Evolutionary conservation across 2,113 vertebrate species (phyloP).

Genomic region (Vimba vimba): DNA sequence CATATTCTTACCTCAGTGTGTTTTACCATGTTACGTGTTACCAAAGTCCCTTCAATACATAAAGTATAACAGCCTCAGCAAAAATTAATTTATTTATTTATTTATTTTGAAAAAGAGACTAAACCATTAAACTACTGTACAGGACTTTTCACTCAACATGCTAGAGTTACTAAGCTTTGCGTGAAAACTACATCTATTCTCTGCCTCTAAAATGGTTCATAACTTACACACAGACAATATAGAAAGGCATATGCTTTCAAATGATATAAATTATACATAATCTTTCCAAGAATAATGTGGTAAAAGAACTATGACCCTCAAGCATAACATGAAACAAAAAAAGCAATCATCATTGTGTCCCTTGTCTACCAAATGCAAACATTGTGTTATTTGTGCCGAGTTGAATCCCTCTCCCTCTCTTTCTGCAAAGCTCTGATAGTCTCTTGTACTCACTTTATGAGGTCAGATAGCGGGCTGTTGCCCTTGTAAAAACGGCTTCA

Average conservation of each 20-base stretch:
- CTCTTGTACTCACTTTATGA: constrained; percentile 60
- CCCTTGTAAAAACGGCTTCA: constrained; percentile 72
- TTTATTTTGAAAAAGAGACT: not conserved
- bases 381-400: not conserved
- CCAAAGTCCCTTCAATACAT: too few species aligned
- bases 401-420: not conserved
- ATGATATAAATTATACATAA: not conserved
- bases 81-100: not conserved
- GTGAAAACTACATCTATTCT: not conserved
- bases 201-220: constrained; percentile 9
- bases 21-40: not conserved
- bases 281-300: not conserved
- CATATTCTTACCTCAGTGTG: not conserved
- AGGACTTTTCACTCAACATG: not conserved
- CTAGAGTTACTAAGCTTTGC: not conserved
- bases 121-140: not conserved
- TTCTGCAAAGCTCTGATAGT: constrained; percentile 60
- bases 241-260: not conserved
- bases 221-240: not conserved
- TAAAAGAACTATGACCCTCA: not conserved
- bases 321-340: not conserved
- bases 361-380: constrained; percentile 18
- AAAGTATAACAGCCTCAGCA: not conserved
- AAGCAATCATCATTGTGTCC: not conserved
- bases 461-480: constrained; percentile 71